A percentile compares a stretch with the other conserved stretches of the same genome.
These are phyloP conservation scores for Balanococcus diminutus DNA, from an alignment of 2,888 invertebrate genomes.

Conservation along the genomic window DNA sequence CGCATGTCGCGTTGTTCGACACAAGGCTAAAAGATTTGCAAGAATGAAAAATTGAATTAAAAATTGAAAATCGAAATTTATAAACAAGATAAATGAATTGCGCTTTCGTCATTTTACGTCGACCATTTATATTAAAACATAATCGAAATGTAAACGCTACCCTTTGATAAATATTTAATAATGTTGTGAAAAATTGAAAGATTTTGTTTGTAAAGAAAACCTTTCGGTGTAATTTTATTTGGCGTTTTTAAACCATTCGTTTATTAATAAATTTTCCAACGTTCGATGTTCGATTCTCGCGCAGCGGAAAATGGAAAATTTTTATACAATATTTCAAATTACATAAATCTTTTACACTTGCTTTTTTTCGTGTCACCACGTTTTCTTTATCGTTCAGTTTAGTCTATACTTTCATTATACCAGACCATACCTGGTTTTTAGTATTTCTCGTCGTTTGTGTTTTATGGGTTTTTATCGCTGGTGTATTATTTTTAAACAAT, in stretches of 20 bases:
- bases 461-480: background rate
- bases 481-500: background rate
- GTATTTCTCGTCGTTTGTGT: background rate
- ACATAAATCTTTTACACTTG: background rate
- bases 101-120: background rate
- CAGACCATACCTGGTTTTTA: background rate
- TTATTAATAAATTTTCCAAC: slow-evolving; percentile 25
- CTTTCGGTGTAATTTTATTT: slow-evolving; percentile 3
- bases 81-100: slow-evolving; percentile 40
- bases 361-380: background rate
- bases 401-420: background rate
- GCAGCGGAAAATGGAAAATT: too few species aligned
- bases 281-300: background rate
- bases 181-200: slow-evolving; percentile 33
- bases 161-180: slow-evolving; percentile 27
- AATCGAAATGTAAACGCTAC: slow-evolving; percentile 7
- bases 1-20: background rate
- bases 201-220: background rate
- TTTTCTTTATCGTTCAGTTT: background rate
- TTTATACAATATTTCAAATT: background rate
- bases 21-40: background rate
- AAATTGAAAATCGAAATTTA: slow-evolving; percentile 28
- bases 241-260: background rate
- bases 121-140: slow-evolving; percentile 8
- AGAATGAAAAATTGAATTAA: slow-evolving; percentile 33